Evolutionary conservation across 2,113 vertebrate species (phyloP), one percentile per base, ranked within the genome.

Genomic region (Otolemur garnettii): DNA sequence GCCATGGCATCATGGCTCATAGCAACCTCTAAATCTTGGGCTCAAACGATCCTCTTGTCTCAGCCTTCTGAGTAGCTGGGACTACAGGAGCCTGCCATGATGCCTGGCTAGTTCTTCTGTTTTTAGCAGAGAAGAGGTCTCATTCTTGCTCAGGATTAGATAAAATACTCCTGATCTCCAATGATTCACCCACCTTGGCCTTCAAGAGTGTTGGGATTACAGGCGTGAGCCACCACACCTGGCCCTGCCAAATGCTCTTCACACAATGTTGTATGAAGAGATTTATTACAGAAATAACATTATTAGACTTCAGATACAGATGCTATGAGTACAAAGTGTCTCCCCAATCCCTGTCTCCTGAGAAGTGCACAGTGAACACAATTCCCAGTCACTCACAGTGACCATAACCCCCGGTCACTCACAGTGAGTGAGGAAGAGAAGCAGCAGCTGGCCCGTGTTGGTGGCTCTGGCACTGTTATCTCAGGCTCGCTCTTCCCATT

Each of bases 401-500:
- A 62, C 13, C 15, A 13, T 30, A 72, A 55, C 35, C 30, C 7
- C 26, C 10, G 28, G n/a, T 77, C 69, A 57, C 45, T 71, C 71
- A 10, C 69, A 59, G 9, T 22, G 26, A 60, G 53, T 33, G 30
- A 30, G 35, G 45, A 42, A 30, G 71, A 45, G 71, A 15, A 28
- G 50, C 42, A 13, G 4, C 5, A 28, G 26, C 14, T 60, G 24
- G 87, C 26, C 72, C 5, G 15, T 24, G 57, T 13, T 1, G 0
- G 69, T 7, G 53, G 50, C 35, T 21, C 19, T 66, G 66, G 14
- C 45, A 3, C 45, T n/a, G 1, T 26, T 15, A 55, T 79, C 33
- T 30, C 53, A 0, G 0, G 5, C 1, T 42, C 22, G 15, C 26
- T 13, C 75, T 87, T 30, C 35, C 21, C 4, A 4, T 24, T 7